A percentile compares a stretch with the other conserved stretches of the same genome.
Evolutionary conservation across 2,113 vertebrate species (phyloP).

Genomic region (Arizona elegans): DNA sequence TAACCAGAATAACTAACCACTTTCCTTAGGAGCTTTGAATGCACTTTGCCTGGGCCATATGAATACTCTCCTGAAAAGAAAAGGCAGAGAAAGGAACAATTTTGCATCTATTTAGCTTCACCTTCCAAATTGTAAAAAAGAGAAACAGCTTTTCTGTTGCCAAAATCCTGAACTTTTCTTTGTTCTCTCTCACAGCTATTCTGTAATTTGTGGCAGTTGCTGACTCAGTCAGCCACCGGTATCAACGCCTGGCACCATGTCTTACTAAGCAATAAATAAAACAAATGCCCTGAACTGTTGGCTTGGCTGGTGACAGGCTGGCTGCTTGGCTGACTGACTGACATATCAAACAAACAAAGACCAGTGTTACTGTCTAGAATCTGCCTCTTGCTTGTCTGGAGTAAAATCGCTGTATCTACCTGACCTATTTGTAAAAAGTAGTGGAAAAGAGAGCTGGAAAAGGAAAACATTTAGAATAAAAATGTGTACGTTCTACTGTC

Average conservation of each 20-base stretch:
- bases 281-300: slow-evolving; percentile 21
- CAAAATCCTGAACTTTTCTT: slow-evolving; percentile 35
- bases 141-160: slow-evolving; percentile 8
- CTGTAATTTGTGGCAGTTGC: slow-evolving; percentile 54
- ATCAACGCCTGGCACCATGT: slow-evolving; percentile 46
- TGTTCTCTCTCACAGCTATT: slow-evolving; percentile 28
- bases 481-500: not conserved
- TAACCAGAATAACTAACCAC: not conserved
- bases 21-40: not conserved
- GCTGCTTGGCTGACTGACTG: slow-evolving; percentile 11
- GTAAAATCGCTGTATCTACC: not conserved
- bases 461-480: not conserved
- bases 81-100: slow-evolving; percentile 12
- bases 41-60: not conserved
- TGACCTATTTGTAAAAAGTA: not conserved
- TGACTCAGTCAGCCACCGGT: slow-evolving; percentile 50
- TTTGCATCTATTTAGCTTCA: not conserved
- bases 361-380: not conserved
- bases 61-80: slow-evolving; percentile 18
- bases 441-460: not conserved
- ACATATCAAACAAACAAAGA: slow-evolving; percentile 44
- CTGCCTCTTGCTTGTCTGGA: not conserved
- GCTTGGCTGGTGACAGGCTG: slow-evolving; percentile 9
- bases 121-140: slow-evolving; percentile 18
- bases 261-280: slow-evolving; percentile 47